phyloP scores from a whole-genome alignment of 2,888 invertebrate genomes.

The Sericinus montela region DNA sequence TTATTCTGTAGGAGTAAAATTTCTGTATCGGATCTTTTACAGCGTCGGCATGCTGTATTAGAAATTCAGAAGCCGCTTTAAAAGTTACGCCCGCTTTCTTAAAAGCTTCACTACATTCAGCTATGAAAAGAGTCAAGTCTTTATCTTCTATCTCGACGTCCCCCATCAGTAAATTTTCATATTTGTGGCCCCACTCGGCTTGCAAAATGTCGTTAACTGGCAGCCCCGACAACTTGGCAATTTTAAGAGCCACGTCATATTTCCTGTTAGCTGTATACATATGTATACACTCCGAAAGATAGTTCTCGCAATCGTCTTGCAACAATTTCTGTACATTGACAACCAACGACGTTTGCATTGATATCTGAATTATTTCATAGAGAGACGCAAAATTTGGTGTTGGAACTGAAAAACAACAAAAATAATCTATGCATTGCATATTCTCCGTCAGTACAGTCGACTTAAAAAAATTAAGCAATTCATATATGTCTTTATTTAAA shows the following conservation, averaged over 20 bases:
- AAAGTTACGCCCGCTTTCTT: constrained; percentile 79
- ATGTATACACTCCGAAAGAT: constrained; percentile 75
- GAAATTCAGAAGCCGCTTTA: constrained; percentile 81
- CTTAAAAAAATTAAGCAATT: too few relatives aligned
- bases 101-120: constrained; percentile 81
- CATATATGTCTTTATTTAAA: too few relatives aligned
- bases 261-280: constrained; percentile 67
- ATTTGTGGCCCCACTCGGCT: constrained; percentile 76
- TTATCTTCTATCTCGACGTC: constrained; percentile 51
- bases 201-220: constrained; percentile 74
- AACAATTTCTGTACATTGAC: constrained; percentile 74
- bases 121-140: constrained; percentile 73
- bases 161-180: constrained; percentile 50
- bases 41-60: constrained; percentile 75
- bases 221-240: constrained; percentile 73
- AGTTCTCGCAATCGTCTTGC: constrained; percentile 55
- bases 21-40: constrained; percentile 63
- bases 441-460: too few relatives aligned
- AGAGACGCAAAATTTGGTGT: constrained; percentile 60
- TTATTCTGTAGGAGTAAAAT: constrained; percentile 72
- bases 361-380: constrained; percentile 76
- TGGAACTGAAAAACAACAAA: constrained; percentile 38
- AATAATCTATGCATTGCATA: too few relatives aligned
- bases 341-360: constrained; percentile 74
- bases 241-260: constrained; percentile 78